Evolutionary conservation across 2,797 vertebrate species (phyloP).

Genomic region (Leptodactylus fallax): DNA sequence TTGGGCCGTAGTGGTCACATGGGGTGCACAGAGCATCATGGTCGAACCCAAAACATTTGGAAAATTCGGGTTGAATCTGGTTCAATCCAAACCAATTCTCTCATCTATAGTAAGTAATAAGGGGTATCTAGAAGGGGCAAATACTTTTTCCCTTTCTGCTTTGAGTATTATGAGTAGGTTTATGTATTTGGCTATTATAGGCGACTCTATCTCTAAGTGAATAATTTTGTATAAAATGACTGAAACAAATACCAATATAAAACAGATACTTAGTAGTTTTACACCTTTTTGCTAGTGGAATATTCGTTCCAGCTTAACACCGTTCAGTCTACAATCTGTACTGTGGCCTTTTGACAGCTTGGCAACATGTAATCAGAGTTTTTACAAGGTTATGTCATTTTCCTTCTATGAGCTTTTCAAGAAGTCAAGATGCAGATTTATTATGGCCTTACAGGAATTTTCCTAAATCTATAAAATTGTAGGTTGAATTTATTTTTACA

Average conservation of each 20-base stretch:
- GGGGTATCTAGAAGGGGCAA: not conserved
- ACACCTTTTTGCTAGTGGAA: not conserved
- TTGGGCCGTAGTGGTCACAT: no score
- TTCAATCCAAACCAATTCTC: no score
- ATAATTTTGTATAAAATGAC: not conserved
- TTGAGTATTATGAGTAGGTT: not conserved
- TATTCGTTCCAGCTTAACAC: constrained; percentile 18
- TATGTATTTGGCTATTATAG: not conserved
- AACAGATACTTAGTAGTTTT: not conserved
- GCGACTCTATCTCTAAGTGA: not conserved
- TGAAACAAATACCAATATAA: not conserved
- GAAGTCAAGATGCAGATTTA: constrained; percentile 34
- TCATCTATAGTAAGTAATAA: no score
- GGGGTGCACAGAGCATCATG: no score
- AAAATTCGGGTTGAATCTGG: no score
- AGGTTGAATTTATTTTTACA: constrained; percentile 13
- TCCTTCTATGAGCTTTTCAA: constrained; percentile 15
- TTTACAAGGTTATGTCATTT: constrained; percentile 5
- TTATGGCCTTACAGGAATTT: constrained; percentile 19
- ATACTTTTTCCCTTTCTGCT: not conserved
- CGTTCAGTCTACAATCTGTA: not conserved
- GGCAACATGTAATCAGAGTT: constrained; percentile 8
- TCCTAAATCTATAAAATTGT: constrained; percentile 40
- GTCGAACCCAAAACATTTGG: no score
- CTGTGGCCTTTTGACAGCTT: constrained; percentile 25